Base-by-base conservation (phyloP, 2,888 invertebrate genomes). In the Sinotaia quadrata region DNA sequence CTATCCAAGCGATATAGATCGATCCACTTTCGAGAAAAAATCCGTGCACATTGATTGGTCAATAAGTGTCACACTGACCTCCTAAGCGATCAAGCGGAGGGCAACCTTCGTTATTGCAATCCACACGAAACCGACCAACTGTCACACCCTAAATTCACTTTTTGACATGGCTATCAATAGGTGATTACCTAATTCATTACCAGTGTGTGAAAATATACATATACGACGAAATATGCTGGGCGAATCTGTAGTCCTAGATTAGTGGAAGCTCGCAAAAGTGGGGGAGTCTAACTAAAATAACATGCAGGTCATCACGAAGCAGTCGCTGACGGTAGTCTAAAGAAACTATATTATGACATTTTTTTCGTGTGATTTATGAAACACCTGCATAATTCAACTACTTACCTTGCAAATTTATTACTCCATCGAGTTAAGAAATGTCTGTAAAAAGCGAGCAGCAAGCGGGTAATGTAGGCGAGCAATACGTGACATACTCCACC, bases 21-120 rank as follows among this genome's bases (percentile, higher is more conserved):
- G 33, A 31, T 21, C 44, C 37, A 10, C 47, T 33, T 24, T 34
- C 29, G 37, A 34, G 44, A 63, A 18, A 24, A 36, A n/a, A 56
- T 29, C 37, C 44, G n/a, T 44, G 47, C 44, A 36, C 65, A 33
- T 65, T 65, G 56, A 65, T 65, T 65, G 56, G 56, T 56, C 65
- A 65, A 65, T 56, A 65, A 65, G 65, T 65, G 65, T 65, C 65
- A 65, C 65, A 65, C 56, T 65, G 65, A 65, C 65, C 65, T 65
- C 65, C 24, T 41, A 37, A 65, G 33, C 56, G 44, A 52, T 27
- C 56, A 31, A 31, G 41, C 37, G 18, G 41, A 33, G 44, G 56
- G 44, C 56, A 56, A 29, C 54, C 54, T 31, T 47, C 24, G 47
- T 47, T n/a, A n/a, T n/a, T n/a, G n/a, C n/a, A n/a, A n/a, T n/a